phyloP scores from a whole-genome alignment of 2,888 invertebrate genomes.

The Caenorhabditis panamensis region DNA sequence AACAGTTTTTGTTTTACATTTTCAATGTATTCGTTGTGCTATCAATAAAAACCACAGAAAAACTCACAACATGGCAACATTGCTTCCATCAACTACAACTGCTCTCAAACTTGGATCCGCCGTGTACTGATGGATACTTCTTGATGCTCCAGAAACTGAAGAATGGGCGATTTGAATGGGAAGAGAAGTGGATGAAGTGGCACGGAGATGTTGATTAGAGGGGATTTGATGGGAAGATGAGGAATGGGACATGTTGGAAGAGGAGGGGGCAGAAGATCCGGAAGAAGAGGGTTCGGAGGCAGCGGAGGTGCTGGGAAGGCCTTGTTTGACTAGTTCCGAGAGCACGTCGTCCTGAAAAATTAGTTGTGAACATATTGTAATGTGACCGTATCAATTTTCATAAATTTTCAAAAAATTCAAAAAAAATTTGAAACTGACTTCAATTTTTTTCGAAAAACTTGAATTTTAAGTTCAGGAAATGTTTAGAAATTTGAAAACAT shows the following conservation, averaged over 20 bases:
- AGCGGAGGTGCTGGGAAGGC: constrained; percentile 14
- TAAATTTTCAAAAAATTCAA: neutral
- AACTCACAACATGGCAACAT: constrained; percentile 91
- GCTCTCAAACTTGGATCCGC: constrained; percentile 83
- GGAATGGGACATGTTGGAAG: neutral
- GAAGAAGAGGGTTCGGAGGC: constrained; percentile 10
- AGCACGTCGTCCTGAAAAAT: constrained; percentile 50
- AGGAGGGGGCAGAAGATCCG: constrained; percentile 19
- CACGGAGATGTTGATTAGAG: constrained; percentile 13
- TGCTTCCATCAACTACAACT: constrained; percentile 94
- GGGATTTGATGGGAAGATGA: constrained; percentile 1
- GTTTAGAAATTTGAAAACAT: too few species aligned
- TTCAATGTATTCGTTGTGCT: too few species aligned
- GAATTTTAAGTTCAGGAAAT: too few species aligned
- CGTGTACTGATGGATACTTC: neutral
- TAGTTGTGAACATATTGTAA: too few species aligned
- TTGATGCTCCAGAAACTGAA: neutral
- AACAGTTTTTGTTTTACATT: too few species aligned
- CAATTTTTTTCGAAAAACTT: too few species aligned
- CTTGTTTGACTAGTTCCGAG: constrained; percentile 49
- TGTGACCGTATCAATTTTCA: too few species aligned
- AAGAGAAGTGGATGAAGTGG: neutral
- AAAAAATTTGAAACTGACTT: too few species aligned
- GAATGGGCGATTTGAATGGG: constrained; percentile 13
- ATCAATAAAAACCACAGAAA: too few species aligned